phyloP scores from a whole-genome alignment of 1,140 invertebrate genomes.

The Drosophila kikkawai region DNA sequence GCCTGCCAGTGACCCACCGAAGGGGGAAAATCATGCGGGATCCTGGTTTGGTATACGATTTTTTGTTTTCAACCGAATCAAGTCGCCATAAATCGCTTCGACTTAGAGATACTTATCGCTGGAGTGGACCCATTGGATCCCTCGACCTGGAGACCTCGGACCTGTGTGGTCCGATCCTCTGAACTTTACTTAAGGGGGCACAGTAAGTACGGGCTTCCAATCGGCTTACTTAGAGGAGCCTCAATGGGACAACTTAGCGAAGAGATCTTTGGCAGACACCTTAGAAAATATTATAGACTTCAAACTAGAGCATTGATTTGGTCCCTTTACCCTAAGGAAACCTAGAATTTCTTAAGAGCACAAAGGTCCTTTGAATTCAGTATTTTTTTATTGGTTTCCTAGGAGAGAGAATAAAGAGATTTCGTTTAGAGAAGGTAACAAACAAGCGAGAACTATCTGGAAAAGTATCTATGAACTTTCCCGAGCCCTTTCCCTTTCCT shows the following conservation, averaged over 20 bases:
- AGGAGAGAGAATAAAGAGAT: neutral
- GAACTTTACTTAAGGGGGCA: neutral
- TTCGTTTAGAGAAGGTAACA: neutral
- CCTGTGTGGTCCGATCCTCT: slow-evolving; percentile 38
- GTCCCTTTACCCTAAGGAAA: neutral
- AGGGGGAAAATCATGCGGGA: slow-evolving; percentile 62
- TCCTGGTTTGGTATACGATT: neutral
- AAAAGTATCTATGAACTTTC: neutral
- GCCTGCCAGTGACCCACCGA: neutral
- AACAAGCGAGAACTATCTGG: neutral
- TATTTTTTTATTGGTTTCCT: neutral
- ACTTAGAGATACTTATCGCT: slow-evolving; percentile 62
- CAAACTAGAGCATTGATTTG: neutral
- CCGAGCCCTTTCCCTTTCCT: neutral
- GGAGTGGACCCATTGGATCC: neutral
- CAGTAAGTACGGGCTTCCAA: slow-evolving; percentile 20
- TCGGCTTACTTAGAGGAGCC: slow-evolving; percentile 17
- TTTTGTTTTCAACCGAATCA: slow-evolving; percentile 54
- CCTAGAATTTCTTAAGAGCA: neutral
- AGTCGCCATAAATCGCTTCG: slow-evolving; percentile 69
- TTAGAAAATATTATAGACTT: too few species aligned
- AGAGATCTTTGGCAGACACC: neutral
- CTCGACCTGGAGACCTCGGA: neutral
- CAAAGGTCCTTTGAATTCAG: neutral
- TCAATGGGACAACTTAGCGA: slow-evolving; percentile 11